Evolutionary conservation across 1,140 invertebrate genomes (phyloP), one percentile per base, ranked within the genome.

Genomic region (Archegozetes longisetosus): DNA sequence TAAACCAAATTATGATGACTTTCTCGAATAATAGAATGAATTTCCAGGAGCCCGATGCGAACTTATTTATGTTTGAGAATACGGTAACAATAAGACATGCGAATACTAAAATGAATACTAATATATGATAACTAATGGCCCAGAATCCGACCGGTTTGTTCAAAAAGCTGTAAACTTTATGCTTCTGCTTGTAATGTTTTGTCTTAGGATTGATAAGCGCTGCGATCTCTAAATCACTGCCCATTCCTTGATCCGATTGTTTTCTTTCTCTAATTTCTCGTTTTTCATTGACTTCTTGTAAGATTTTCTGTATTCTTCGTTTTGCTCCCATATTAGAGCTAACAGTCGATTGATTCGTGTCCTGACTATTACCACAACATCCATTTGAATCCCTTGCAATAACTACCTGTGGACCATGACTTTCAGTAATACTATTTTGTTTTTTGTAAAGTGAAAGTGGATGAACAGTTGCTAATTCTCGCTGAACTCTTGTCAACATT

Each of bases 1-100:
- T 82, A 70, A 94, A 88, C 85, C 88, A 93, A 57, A 89, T 78
- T 60, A 93, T 83, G 66, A 93, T 86, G 55, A 91, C 77, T 62
- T 84, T 84, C 74, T 91, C 88, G 70, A 63, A 58, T 82, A 85
- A 84, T 71, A 84, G 83, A 74, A 85, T 84, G 62, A 86, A 84
- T 77, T 62, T 78, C 76, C 46, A 79, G 78, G 63, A 82, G 78
- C 22, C 50, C 53, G 28, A 61, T 51, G 86, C 83, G 74, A 84
- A 85, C 68, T 82, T 80, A 68, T 84, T 78, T 68, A 87, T 85
- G 55, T 84, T 87, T 57, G 83, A 85, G 73, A 87, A 85, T 53
- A 88, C 85, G 69, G 83, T 86, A 66, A 88, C 78, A 62, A 83
- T 83, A 71, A 88, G 76, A 72, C 85, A 86, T 73, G 81, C 80